A percentile compares a stretch with the other conserved stretches of the same genome.
Evolutionary conservation across 35 echinoderm and acorn worm genomes (phyloP).

Genomic region (Lytechinus pictus): DNA sequence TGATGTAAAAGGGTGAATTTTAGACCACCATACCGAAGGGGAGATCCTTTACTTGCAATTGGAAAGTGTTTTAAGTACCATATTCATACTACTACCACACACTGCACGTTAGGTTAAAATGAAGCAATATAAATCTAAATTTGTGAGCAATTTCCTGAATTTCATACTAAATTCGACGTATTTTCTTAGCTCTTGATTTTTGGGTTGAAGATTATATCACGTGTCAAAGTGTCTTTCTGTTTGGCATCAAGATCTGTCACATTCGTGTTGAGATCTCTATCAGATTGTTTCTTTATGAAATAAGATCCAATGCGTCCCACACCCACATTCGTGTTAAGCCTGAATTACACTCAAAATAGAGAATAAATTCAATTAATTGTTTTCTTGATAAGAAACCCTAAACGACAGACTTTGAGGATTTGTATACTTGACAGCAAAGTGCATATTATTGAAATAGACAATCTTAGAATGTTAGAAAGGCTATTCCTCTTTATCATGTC

Average conservation of each 20-base stretch:
- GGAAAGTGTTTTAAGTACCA: no score
- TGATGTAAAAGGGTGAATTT: no score
- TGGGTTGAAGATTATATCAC: neutral
- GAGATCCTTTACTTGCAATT: no score
- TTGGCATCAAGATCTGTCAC: neutral
- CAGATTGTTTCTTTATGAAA: neutral
- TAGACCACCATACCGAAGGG: no score
- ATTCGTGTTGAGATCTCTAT: neutral
- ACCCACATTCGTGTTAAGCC: neutral
- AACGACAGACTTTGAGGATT: neutral
- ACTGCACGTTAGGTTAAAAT: no score
- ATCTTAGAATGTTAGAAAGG: neutral
- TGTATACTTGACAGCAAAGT: neutral
- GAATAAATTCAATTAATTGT: neutral
- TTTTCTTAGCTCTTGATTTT: neutral
- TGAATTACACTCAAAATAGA: neutral
- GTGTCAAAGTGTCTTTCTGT: neutral
- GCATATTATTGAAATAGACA: neutral
- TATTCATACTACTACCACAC: no score
- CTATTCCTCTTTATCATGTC: no score
- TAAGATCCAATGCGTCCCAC: neutral
- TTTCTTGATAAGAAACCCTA: neutral
- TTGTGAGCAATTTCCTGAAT: no score
- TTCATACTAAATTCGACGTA: no score
- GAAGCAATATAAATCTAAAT: no score